phyloP scores from a whole-genome alignment of 2,888 invertebrate genomes.

The Rapana venosa region DNA sequence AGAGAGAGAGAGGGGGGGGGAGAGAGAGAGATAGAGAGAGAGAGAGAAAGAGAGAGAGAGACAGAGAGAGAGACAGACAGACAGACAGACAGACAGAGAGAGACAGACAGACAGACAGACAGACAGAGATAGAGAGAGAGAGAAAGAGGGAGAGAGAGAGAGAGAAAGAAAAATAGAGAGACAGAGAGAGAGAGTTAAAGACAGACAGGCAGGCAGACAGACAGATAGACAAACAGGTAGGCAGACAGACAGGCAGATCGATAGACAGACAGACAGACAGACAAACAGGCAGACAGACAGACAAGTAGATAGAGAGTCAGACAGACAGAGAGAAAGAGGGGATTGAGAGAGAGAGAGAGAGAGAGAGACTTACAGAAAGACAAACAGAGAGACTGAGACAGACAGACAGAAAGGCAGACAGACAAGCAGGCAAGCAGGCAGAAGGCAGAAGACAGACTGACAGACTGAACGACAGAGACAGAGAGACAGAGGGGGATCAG shows the following conservation, averaged over 20 bases:
- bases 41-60: neutral
- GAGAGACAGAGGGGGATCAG: no score
- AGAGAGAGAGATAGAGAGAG: neutral
- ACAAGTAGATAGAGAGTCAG: no score
- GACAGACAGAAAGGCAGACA: no score
- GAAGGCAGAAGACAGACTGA: no score
- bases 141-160: neutral
- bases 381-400: no score
- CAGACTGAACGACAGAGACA: no score
- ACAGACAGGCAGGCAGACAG: neutral
- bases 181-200: neutral
- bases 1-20: neutral
- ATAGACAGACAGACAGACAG: neutral
- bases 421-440: no score
- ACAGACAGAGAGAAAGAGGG: no score
- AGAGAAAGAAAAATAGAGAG: neutral
- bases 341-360: no score
- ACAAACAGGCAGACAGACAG: neutral
- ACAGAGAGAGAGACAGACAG: neutral
- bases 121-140: neutral
- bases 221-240: no score
- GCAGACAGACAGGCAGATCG: no score
- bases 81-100: neutral
- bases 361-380: no score
- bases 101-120: neutral